phyloP scores from a whole-genome alignment of 2,797 vertebrate genomes.

The Sphaeramia orbicularis region DNA sequence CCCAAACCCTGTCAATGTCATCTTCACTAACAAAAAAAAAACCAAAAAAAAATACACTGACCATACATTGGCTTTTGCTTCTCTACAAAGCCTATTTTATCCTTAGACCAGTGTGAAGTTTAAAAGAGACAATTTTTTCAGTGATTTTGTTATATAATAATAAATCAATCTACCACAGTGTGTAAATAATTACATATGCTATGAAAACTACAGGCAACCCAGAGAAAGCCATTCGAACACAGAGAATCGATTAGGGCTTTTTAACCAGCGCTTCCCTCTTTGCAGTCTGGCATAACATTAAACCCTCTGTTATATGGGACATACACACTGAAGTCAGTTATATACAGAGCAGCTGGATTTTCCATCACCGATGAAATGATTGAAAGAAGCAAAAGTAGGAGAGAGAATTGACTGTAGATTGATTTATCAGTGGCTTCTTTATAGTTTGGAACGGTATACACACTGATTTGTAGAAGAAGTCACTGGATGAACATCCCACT shows the following conservation, averaged over 20 bases:
- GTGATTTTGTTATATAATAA: slow-evolving; percentile 8
- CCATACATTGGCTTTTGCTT: no score
- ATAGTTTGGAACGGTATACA: not conserved
- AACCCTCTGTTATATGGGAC: slow-evolving; percentile 3
- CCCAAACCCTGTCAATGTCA: no score
- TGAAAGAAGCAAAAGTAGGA: slow-evolving; percentile 26
- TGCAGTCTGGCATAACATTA: slow-evolving; percentile 14
- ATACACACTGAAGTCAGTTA: slow-evolving; percentile 15
- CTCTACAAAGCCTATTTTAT: not conserved
- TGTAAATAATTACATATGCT: slow-evolving; percentile 30
- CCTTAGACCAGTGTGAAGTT: not conserved
- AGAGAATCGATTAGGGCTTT: slow-evolving; percentile 32
- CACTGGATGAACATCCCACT: slow-evolving; percentile 20
- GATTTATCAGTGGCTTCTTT: slow-evolving; percentile 16
- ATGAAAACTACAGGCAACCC: slow-evolving; percentile 38
- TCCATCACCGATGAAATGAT: slow-evolving; percentile 46
- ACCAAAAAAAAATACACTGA: no score
- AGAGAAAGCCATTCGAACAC: slow-evolving; percentile 1
- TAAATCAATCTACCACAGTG: slow-evolving; percentile 39
- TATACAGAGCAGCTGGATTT: slow-evolving; percentile 44
- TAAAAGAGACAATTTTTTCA: not conserved
- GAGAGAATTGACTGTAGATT: slow-evolving; percentile 15
- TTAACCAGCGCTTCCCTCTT: slow-evolving; percentile 8
- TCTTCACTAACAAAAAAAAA: no score
- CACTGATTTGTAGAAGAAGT: slow-evolving; percentile 1